Evolutionary conservation across 2,113 vertebrate genomes (phyloP), one percentile per base, ranked within the genome.

Genomic region (Verasper variegatus): DNA sequence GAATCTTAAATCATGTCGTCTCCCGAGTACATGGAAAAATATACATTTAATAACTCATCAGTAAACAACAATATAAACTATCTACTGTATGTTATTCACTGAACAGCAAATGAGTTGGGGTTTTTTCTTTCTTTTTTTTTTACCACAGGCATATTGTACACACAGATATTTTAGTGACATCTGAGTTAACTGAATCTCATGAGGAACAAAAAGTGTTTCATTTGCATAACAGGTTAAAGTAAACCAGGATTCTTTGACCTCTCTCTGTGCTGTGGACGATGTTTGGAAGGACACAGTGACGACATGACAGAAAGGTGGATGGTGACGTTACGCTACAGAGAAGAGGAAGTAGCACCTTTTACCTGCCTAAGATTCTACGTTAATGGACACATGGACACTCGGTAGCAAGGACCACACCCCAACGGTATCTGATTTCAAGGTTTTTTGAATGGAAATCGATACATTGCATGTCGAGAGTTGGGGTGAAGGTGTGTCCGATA

Each of bases 1-100:
- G 55, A 80, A 78, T 37, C 78, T 74, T 52, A 80, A 83, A 86
- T 82, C 68, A 81, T 65, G 74, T 78, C 17, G n/a, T 74, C 64
- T 76, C 80, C 83, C 74, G 60, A 85, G 82, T 73, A 75, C 85
- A 91, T 91, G 86, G 81, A 89, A 92, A 93, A 93, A 94, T 93
- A 92, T 81, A 91, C 86, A 88, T 90, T 90, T 86, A 88, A 77
- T 80, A 76, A 90, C 81, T 87, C 77, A 83, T 91, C 68, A 85
- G 79, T 86, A 86, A 87, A 89, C 84, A 89, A 86, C 80, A 71
- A 91, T 86, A 89, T 71, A 87, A 85, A 80, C 86, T 84, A 91
- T 86, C 61, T 89, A 62, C 60, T n/a, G 35, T 62, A 90, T 86
- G 90, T 78, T 60, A 89, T 83, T 86, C 59, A 84, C 76, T 81